Percentiles rank a stretch among this genome's conserved stretches.
phyloP scores from a whole-genome alignment of 2,888 invertebrate species.

The Volucella inanis region DNA sequence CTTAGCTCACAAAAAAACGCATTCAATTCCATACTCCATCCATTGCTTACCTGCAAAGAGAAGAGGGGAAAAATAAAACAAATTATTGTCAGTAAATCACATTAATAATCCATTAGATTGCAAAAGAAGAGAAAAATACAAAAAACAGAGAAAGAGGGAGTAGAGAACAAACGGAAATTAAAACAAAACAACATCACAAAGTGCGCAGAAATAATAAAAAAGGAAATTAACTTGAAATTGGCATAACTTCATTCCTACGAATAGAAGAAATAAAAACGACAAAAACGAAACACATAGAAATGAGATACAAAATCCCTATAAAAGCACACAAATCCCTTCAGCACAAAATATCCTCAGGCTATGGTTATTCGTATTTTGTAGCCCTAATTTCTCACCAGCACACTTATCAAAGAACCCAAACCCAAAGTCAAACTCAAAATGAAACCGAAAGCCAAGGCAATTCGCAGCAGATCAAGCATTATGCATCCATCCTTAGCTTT shows the following conservation, averaged over 20 bases:
- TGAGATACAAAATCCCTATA: slow-evolving; percentile 1
- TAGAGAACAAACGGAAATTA: slow-evolving; percentile 48
- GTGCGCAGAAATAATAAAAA: slow-evolving; percentile 55
- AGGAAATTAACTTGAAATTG: slow-evolving; percentile 74
- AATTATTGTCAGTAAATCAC: slow-evolving; percentile 58
- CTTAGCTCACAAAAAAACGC: slow-evolving; percentile 24
- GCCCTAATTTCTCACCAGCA: slow-evolving; percentile 55
- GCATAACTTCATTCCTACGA: slow-evolving; percentile 57
- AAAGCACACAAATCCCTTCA: neutral
- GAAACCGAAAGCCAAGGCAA: slow-evolving; percentile 1
- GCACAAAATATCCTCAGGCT: slow-evolving; percentile 26
- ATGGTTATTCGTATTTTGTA: slow-evolving; percentile 4
- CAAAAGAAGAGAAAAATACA: slow-evolving; percentile 8
- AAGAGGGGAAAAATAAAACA: slow-evolving; percentile 21
- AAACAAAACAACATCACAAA: slow-evolving; percentile 66
- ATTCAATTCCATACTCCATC: neutral
- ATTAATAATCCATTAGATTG: slow-evolving; percentile 57
- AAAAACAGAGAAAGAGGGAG: neutral
- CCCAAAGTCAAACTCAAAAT: too few species aligned
- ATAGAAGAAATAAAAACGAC: slow-evolving; percentile 16
- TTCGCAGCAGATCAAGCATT: slow-evolving; percentile 59
- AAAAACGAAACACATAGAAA: neutral
- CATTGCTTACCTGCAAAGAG: slow-evolving; percentile 58
- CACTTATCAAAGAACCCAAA: neutral
- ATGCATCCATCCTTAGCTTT: slow-evolving; percentile 45